Evolutionary conservation across 2,888 invertebrate genomes (phyloP).

Genomic region (Ellobium chinense): DNA sequence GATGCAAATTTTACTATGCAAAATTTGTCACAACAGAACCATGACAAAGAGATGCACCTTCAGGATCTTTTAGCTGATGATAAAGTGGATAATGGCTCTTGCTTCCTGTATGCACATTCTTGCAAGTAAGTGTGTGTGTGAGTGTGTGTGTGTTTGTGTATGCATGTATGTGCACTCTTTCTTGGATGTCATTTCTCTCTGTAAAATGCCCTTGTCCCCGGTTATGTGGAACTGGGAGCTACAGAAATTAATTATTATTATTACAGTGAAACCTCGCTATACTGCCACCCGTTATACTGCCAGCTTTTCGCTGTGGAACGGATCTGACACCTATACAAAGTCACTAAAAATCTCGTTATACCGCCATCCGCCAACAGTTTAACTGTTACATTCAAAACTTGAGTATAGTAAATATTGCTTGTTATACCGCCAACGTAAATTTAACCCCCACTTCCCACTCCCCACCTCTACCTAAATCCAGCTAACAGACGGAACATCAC

Average conservation of each 20-base stretch:
- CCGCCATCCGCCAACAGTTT: background rate
- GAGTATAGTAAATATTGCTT: background rate
- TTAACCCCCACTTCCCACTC: background rate
- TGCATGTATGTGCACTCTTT: too few species aligned
- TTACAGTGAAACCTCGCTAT: background rate
- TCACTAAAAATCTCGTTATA: background rate
- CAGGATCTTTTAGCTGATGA: too few species aligned
- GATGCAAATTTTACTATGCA: too few species aligned
- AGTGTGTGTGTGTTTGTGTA: too few species aligned
- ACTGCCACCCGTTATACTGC: background rate
- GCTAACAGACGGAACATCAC: background rate
- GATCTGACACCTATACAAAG: background rate
- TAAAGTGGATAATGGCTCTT: too few species aligned
- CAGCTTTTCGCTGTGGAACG: background rate
- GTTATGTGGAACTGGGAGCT: too few species aligned
- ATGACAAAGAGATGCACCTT: too few species aligned
- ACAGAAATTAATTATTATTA: background rate
- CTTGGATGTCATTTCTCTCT: too few species aligned
- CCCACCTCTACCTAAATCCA: background rate
- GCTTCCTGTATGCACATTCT: too few species aligned
- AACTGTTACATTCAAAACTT: background rate
- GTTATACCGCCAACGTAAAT: background rate
- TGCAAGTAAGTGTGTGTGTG: too few species aligned
- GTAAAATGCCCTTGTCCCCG: too few species aligned
- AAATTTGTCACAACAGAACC: too few species aligned